Conservation (phyloP, 2,888 invertebrate species). For the Automeris io region DNA sequence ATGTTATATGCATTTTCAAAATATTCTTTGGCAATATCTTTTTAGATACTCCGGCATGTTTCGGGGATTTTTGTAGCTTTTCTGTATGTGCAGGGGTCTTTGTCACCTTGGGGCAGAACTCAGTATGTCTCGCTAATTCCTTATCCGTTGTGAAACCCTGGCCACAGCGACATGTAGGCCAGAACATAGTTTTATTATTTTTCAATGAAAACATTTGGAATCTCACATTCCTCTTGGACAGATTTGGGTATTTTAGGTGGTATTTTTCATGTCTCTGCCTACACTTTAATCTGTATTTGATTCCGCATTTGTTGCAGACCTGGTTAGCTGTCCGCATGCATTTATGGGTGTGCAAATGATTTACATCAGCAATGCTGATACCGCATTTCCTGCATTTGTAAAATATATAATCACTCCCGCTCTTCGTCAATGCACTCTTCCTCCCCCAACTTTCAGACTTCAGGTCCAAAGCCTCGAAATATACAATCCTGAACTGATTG, state of each 20-base stretch:
- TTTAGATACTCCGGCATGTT: too few relatives aligned
- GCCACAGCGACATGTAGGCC: too few relatives aligned
- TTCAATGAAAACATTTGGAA: not conserved
- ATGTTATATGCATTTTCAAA: too few relatives aligned
- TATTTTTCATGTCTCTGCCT: not conserved
- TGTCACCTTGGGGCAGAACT: too few relatives aligned
- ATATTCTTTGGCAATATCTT: too few relatives aligned
- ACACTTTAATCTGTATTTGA: not conserved
- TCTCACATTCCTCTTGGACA: not conserved
- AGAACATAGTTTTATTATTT: not conserved
- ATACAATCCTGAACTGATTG: constrained; percentile 7
- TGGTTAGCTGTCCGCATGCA: not conserved
- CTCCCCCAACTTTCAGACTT: too few relatives aligned
- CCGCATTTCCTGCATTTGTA: constrained; percentile 8
- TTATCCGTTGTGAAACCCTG: too few relatives aligned
- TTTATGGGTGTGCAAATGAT: too few relatives aligned
- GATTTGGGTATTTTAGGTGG: not conserved
- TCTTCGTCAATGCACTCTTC: not conserved
- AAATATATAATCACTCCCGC: constrained; percentile 9
- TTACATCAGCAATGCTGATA: not conserved
- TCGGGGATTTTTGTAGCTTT: too few relatives aligned
- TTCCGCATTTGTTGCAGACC: not conserved
- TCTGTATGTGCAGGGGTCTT: too few relatives aligned
- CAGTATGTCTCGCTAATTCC: too few relatives aligned
- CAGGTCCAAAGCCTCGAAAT: constrained; percentile 6